A percentile compares a stretch with the other conserved stretches of the same genome.
Conservation (phyloP, 2,888 invertebrate species). For the Drosophila sordidula region DNA sequence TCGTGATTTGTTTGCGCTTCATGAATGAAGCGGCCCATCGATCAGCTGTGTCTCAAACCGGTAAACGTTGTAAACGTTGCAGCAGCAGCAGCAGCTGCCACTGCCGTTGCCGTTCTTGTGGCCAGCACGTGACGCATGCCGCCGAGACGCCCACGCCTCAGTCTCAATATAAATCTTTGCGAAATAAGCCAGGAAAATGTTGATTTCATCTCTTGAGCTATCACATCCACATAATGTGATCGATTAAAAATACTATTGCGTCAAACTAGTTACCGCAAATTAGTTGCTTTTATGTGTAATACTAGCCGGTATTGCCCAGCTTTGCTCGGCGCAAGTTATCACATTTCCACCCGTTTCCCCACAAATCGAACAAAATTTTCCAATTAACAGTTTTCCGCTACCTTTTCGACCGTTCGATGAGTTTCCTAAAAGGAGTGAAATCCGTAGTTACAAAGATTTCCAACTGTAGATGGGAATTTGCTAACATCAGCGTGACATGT, state of each 20-base stretch:
- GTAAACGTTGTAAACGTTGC: constrained; percentile 52
- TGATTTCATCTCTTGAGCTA: not conserved
- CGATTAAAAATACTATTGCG: not conserved
- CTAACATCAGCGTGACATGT: no score
- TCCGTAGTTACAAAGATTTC: no score
- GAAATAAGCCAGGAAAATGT: not conserved
- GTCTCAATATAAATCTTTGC: not conserved
- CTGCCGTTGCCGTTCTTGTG: constrained; percentile 17
- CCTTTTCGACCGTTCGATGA: no score
- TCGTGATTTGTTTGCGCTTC: constrained; percentile 22
- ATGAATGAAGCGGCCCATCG: constrained; percentile 49
- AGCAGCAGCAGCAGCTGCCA: constrained; percentile 8
- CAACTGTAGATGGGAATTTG: no score
- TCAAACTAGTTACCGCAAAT: not conserved
- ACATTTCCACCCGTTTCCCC: no score
- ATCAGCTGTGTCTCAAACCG: constrained; percentile 50
- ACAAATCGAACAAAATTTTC: no score
- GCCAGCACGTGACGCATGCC: constrained; percentile 50
- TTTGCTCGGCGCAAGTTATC: no score
- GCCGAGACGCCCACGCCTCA: constrained; percentile 3
- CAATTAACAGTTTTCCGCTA: no score
- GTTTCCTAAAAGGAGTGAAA: no score
- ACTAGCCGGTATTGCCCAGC: no score
- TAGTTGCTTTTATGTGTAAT: not conserved
- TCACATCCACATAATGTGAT: not conserved